Evolutionary conservation across 2,113 vertebrate species (phyloP), one percentile per base, ranked within the genome.

Genomic region (Serinus canaria): DNA sequence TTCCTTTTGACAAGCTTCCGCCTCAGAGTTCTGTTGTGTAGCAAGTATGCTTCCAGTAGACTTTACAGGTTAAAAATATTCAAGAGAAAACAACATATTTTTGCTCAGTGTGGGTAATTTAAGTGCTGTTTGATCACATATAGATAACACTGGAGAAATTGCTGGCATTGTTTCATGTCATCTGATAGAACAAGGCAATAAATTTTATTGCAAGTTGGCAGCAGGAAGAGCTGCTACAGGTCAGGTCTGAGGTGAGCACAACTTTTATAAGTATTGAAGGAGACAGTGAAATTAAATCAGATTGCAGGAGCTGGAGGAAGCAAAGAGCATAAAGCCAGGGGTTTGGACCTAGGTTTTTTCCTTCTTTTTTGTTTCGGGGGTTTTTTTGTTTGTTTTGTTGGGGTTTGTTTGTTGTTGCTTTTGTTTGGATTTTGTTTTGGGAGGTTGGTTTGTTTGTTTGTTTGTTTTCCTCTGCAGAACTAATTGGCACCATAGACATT

Each of bases 141-240:
- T 87, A 92, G 81, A 94, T 95, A 85, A 47, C 50, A 49, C 18
- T 63, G 85, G 44, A 78, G 68, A 96, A 94, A 94, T 59, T 73
- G 70, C 22, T 56, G 43, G 43, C 90, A 89, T 93, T 66, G 58
- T 89, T 89, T 93, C 74, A 83, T 72, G 94, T 97, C 97, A 95
- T 97, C 94, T 97, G 97, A 97, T 96, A 95, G 97, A 96, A 94
- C 53, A 74, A 84, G 37, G 73, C 91, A 94, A 93, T 98, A 97
- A 97, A 97, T 97, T 95, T 95, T 88, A 69, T 85, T 74, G 8
- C 41, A 72, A 62, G 64, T 72, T 90, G 67, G 90, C 84, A 68
- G 90, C 72, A 64, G 67, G 25, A 90, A 96, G 80, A 86, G 86
- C 90, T 96, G 93, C 73, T 94, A 87, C 80, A 83, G 81, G 91